Base-by-base conservation (phyloP, 2,797 vertebrate species). In the Pseudochaenichthys georgianus region DNA sequence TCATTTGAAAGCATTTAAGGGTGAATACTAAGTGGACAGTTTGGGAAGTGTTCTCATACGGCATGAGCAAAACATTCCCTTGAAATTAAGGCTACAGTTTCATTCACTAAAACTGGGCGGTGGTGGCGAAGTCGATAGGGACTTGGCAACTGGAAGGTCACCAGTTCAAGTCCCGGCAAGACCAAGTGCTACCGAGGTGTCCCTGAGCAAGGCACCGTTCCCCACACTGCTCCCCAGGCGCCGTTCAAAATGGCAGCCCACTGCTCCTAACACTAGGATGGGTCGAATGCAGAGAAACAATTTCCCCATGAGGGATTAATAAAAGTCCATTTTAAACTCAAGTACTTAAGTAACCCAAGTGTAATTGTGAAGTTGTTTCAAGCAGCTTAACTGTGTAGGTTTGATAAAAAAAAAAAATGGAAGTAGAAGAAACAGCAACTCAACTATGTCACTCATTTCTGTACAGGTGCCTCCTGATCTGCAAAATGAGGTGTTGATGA, bases 401-500 rank as follows among this genome's bases (percentile, higher is more conserved):
- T 8, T 28, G 23, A 52, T 21, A 21, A 21, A 21, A 21, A 21
- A 21, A n/a, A 21, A 21, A 21, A 21, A 21, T 21, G 21, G 21
- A 21, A 21, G 19, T 46, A 8, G 41, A 21, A 10, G 13, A 9
- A 23, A 60, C 1, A 19, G 6, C 8, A 38, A 38, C 34, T 38
- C 8, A 38, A 34, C 34, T 34, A 5, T 34, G 34, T 9, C 34
- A 38, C 34, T 28, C 1, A 4, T 69, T 4, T 13, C 54, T 47
- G 46, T 60, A 63, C 69, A 99, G 98, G 97, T 99, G 47, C 94
- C 97, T 23, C 96, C 98, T 8, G 97, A 99, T 86, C 95, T 99
- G 64, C 97, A 99, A 88, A 98, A 99, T 16, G 97, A 98, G 93
- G 97, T 99, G 55, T 89, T 99, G 79, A 96, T 98, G 94, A 98